Conservation (phyloP, 2,797 vertebrate species). For the Oceanodroma leucorhoa region DNA sequence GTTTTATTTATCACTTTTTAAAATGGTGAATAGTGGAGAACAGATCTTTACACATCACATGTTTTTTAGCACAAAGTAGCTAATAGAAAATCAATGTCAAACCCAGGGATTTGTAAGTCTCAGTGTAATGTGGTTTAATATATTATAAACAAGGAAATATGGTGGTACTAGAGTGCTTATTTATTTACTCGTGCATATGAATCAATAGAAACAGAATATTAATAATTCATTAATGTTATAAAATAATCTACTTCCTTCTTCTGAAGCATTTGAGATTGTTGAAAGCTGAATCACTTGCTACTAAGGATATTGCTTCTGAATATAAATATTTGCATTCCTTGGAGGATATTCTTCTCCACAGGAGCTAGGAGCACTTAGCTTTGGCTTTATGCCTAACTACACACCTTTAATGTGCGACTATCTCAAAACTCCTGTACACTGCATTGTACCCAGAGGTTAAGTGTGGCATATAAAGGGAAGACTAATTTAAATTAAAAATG, state of each 20-base stretch:
- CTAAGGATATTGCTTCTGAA: conserved; percentile 7
- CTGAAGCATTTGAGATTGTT: neutral
- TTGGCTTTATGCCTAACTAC: conserved; percentile 10
- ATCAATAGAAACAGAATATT: neutral
- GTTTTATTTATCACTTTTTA: neutral
- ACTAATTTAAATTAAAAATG: neutral
- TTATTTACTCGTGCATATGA: neutral
- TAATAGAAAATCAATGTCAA: neutral
- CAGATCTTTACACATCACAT: neutral
- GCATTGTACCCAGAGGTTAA: neutral
- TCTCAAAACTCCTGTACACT: neutral
- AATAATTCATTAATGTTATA: neutral
- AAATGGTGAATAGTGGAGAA: neutral
- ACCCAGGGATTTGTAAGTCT: neutral
- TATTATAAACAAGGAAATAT: neutral
- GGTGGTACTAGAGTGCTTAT: neutral
- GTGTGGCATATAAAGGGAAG: neutral
- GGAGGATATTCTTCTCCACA: neutral
- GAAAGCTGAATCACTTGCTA: conserved; percentile 5
- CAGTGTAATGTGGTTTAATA: neutral
- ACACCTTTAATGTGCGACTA: neutral
- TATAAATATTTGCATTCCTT: conserved; percentile 58
- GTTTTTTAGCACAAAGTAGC: neutral
- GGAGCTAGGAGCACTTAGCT: neutral
- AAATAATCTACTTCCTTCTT: neutral